Evolutionary conservation across 2,888 invertebrate genomes (phyloP), one percentile per base, ranked within the genome.

Genomic region (Petrolisthes cinctipes): DNA sequence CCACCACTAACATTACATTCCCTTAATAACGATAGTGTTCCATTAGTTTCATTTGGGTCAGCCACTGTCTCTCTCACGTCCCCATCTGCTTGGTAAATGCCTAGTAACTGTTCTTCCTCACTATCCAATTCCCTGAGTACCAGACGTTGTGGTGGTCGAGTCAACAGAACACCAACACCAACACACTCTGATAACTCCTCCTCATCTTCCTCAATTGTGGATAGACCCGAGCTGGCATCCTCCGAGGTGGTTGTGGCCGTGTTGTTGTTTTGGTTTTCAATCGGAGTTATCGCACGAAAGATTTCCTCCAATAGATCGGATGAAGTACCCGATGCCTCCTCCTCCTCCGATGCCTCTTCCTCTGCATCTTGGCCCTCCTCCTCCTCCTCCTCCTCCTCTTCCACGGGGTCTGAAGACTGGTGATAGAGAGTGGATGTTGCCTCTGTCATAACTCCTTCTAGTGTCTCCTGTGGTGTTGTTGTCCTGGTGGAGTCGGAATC

Each of bases 181-280:
- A 14, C 17, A 68, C n/a, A 68, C n/a, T 85, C 85, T 7, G 56
- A 23, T n/a, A 81, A 61, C 37, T 88, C 84, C 7, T 88, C 87
- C 4, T 88, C 87, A 71, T 88, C 87, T 14, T 88, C 87, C 1
- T 88, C 87, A 11, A 88, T 88, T 23, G 87, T 88, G 5, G 87
- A 88, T 75, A 88, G 87, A 0, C 83, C 84, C 3, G 83, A 84
- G 57, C 84, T 88, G 61, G 68, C 80, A 20, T 88, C 84, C 14
- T 88, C 84, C n/a, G 80, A 56, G n/a, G 81, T 61, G 20, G 61
- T 81, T 3, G 4, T 51, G 7, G 66, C 83, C 0, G 61, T 51
- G 4, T 23, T 37, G 3, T 86, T 71, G 9, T 66, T 66, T 11
- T 82, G 87, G 0, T 51, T 51, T 7, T 23, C 57, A 3, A 81